phyloP scores from a whole-genome alignment of 2,888 invertebrate species.

The Pseudanteris insignis region DNA sequence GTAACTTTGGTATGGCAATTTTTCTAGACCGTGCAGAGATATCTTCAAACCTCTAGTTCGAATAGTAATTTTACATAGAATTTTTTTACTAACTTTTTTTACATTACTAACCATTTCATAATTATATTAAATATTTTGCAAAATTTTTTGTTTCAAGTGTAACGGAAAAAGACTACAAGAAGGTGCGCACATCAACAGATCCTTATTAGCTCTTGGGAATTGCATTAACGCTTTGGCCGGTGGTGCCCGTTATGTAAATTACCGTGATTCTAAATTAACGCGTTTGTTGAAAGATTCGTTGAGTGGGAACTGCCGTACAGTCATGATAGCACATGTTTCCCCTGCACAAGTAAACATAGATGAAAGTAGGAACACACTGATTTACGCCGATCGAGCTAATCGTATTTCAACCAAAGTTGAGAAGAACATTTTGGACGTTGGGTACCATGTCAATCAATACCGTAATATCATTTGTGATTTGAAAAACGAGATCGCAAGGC shows the following conservation, averaged over 20 bases:
- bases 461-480: conserved; percentile 83
- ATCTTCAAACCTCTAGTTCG: too few relatives aligned
- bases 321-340: conserved; percentile 96
- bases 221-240: conserved; percentile 95
- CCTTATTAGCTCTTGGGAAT: conserved; percentile 89
- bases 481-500: conserved; percentile 82
- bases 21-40: too few relatives aligned
- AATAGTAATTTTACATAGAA: too few relatives aligned
- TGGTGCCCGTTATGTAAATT: conserved; percentile 89
- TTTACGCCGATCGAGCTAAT: conserved; percentile 93
- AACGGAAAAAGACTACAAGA: conserved; percentile 88
- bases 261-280: conserved; percentile 94
- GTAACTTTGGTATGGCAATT: too few relatives aligned
- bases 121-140: too few relatives aligned
- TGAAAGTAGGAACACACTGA: conserved; percentile 91
- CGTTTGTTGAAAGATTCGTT: conserved; percentile 86
- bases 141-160: conserved; percentile 67
- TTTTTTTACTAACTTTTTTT: too few relatives aligned
- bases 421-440: conserved; percentile 68
- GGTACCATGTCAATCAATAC: conserved; percentile 85
- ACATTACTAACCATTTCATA: too few relatives aligned
- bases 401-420: conserved; percentile 89
- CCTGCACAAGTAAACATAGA: conserved; percentile 84
- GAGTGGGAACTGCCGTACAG: conserved; percentile 92
- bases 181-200: conserved; percentile 95